A percentile compares a stretch with the other conserved stretches of the same genome.
Evolutionary conservation across 2,888 invertebrate species (phyloP).

Genomic region (Aphelenchoides bicaudatus): DNA sequence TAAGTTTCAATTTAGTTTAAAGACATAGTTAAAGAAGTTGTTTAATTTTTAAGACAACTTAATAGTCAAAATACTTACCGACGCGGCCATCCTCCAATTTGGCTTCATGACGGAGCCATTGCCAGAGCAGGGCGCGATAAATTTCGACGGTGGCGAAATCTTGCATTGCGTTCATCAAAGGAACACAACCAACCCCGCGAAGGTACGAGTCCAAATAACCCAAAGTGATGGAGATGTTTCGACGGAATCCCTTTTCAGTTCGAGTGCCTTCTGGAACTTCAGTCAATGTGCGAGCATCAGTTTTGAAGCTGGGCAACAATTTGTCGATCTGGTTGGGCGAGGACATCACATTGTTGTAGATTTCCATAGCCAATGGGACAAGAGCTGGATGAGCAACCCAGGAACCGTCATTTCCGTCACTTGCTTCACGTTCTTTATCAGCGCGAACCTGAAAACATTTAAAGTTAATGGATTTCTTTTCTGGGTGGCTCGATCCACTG

Average conservation of each 20-base stretch:
- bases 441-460: too few species aligned
- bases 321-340: conserved; percentile 59
- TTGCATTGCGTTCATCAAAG: conserved; percentile 69
- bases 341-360: conserved; percentile 36
- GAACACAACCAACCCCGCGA: conserved; percentile 70
- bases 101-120: conserved; percentile 71
- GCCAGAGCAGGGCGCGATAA: conserved; percentile 73
- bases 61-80: conserved; percentile 10
- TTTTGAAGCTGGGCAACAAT: conserved; percentile 35
- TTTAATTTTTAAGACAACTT: not conserved
- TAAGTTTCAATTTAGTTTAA: conserved; percentile 45
- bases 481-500: too few species aligned
- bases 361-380: conserved; percentile 63
- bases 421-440: conserved; percentile 61
- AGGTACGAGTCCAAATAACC: conserved; percentile 72
- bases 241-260: conserved; percentile 68
- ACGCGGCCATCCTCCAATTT: conserved; percentile 56
- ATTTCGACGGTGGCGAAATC: conserved; percentile 76
- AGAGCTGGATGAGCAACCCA: conserved; percentile 71
- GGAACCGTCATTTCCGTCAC: conserved; percentile 64
- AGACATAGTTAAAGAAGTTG: conserved; percentile 45
- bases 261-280: conserved; percentile 69
- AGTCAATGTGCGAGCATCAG: conserved; percentile 45
- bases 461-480: too few species aligned
- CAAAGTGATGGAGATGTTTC: conserved; percentile 70